Conservation (phyloP, 1,140 invertebrate species). For the Ylistrum balloti region DNA sequence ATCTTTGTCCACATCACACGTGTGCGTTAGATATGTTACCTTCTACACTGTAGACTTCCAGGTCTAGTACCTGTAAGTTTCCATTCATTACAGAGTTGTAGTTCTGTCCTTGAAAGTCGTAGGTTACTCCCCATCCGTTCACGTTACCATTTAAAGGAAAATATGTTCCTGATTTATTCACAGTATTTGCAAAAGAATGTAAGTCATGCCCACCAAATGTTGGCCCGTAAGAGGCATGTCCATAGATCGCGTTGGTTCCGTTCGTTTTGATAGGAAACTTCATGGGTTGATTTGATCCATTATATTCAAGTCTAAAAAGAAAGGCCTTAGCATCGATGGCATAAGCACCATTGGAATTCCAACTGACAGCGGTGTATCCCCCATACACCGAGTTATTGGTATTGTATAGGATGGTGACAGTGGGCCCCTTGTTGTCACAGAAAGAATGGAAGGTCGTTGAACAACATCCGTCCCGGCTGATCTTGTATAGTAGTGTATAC, state of each 20-base stretch:
- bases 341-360: conserved; percentile 53
- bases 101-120: conserved; percentile 38
- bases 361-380: conserved; percentile 59
- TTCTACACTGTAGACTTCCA: conserved; percentile 54
- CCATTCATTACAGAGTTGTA: conserved; percentile 40
- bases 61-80: conserved; percentile 31
- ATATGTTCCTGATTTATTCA: conserved; percentile 11
- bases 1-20: too few relatives aligned
- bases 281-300: conserved; percentile 27
- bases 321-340: conserved; percentile 61
- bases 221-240: conserved; percentile 46
- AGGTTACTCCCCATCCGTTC: neutral
- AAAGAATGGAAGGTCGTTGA: conserved; percentile 59
- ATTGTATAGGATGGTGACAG: conserved; percentile 63
- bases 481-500: conserved; percentile 47
- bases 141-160: conserved; percentile 40
- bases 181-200: neutral
- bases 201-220: conserved; percentile 58
- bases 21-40: too few relatives aligned
- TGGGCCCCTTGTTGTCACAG: conserved; percentile 64
- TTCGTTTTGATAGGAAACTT: neutral
- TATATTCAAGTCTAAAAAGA: conserved; percentile 60
- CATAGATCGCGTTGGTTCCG: conserved; percentile 18
- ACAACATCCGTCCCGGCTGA: conserved; percentile 54
- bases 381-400: conserved; percentile 62